Base-by-base conservation (phyloP, 2,888 invertebrate species). In the Cartodere bifasciata region DNA sequence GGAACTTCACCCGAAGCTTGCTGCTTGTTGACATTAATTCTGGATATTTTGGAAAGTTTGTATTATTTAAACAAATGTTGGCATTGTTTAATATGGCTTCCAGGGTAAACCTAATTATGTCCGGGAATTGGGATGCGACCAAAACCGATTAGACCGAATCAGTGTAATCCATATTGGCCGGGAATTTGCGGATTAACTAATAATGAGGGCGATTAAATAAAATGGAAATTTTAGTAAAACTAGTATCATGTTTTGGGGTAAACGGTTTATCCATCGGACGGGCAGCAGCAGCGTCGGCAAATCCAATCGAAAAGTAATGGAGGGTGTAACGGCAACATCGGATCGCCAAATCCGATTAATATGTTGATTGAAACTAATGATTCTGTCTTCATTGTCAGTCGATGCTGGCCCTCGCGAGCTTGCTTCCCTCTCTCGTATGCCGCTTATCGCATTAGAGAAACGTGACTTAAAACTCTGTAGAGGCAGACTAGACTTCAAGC, bases 291-390 rank as follows among this genome's bases (percentile, higher is more conserved):
- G n/a, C n/a, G n/a, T n/a, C n/a, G n/a, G n/a, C n/a, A n/a, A n/a
- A n/a, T n/a, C n/a, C 40, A 44, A 47, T 46, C 40, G 40, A 38
- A 46, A 49, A 45, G 48, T 50, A 53, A 53, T 52, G 45, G 52
- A 44, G 47, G 49, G 47, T 42, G 48, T 52, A 50, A 43, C 41
- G 29, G 36, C 39, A 46, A 44, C 43, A 45, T 41, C 41, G 44
- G 44, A 36, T 40, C 43, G 38, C 44, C 44, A 47, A 53, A 53
- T 50, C 48, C 52, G 52, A 54, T 55, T 55, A 55, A 55, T 53
- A 53, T 55, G 54, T 54, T 55, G 55, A 55, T 55, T 56, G 56
- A 55, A 54, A 54, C 54, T 53, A 56, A 56, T 56, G 56, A 55
- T 53, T 48, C 49, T 49, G 52, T 52, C 52, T 54, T 54, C 52